Conservation (phyloP, 2,888 invertebrate species). For the Parnassius apollo region DNA sequence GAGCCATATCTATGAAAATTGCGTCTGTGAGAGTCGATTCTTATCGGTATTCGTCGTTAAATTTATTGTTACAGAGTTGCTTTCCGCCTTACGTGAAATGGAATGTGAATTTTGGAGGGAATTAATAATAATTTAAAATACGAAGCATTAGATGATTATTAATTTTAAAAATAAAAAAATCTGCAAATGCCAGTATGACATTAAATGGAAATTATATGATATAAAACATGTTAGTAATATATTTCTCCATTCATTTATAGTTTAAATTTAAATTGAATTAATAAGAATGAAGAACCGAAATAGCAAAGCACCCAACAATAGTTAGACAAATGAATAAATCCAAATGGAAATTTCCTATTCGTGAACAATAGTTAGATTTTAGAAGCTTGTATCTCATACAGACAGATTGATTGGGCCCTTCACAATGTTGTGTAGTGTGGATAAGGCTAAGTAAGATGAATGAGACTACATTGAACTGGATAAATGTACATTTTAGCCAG, state of each 20-base stretch:
- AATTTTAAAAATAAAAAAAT: no score
- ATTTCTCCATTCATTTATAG: neutral
- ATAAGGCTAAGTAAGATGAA: constrained; percentile 38
- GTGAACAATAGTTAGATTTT: constrained; percentile 80
- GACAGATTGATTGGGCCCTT: constrained; percentile 79
- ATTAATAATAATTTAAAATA: constrained; percentile 47
- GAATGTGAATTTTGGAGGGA: constrained; percentile 48
- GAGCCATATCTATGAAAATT: constrained; percentile 81
- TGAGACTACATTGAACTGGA: constrained; percentile 20
- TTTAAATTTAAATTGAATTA: constrained; percentile 6
- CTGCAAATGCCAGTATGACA: neutral
- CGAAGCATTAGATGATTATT: constrained; percentile 31
- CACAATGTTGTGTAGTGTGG: constrained; percentile 55
- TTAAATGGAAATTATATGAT: no score
- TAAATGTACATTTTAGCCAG: constrained; percentile 26
- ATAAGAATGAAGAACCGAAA: constrained; percentile 49
- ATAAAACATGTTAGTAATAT: neutral
- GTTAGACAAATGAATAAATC: constrained; percentile 81
- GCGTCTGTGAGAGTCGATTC: constrained; percentile 73
- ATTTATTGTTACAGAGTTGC: constrained; percentile 65
- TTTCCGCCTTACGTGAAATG: constrained; percentile 57
- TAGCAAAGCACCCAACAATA: constrained; percentile 66
- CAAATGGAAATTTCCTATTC: constrained; percentile 79
- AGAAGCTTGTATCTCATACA: constrained; percentile 77
- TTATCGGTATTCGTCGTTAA: constrained; percentile 76